These are phyloP conservation scores for Acipenser transmontanus DNA, from an alignment of 2,797 vertebrate species.

Conservation along the genomic window DNA sequence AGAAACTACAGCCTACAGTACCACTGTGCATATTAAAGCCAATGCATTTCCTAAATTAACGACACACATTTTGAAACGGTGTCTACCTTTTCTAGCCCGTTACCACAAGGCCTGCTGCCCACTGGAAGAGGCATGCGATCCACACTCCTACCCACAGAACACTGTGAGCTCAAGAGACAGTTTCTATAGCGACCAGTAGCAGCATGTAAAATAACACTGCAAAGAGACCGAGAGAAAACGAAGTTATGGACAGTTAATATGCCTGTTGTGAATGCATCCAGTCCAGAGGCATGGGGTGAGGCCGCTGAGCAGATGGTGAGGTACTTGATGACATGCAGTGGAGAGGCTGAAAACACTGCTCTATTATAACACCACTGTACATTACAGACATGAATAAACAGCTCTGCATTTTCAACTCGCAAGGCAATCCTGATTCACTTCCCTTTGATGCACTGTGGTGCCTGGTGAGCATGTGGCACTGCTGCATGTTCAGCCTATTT, in stretches of 20 bases:
- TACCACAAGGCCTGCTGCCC: no score
- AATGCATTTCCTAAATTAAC: no score
- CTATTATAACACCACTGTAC: not conserved
- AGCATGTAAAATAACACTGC: conserved; percentile 52
- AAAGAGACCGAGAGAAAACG: conserved; percentile 47
- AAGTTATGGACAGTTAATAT: conserved; percentile 41
- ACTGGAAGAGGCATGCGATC: not conserved
- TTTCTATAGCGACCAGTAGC: conserved; percentile 66
- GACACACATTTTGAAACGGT: no score
- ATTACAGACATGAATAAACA: not conserved
- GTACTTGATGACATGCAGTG: conserved; percentile 6
- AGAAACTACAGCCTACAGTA: no score
- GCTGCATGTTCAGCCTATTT: no score
- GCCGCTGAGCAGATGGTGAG: conserved; percentile 26
- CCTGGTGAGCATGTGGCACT: no score
- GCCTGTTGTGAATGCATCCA: conserved; percentile 31
- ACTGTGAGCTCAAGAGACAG: conserved; percentile 55
- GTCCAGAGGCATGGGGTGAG: conserved; percentile 30
- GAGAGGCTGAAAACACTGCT: conserved; percentile 16
- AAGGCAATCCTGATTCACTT: no score
- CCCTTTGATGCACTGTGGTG: no score
- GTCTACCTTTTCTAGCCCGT: no score
- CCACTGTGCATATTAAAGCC: no score
- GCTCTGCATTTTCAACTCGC: conserved; percentile 10
- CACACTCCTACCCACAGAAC: conserved; percentile 56